Percentiles rank a stretch among this genome's conserved stretches.
phyloP scores from a whole-genome alignment of 2,113 vertebrate species.

The Gallinago paraguaiae region DNA sequence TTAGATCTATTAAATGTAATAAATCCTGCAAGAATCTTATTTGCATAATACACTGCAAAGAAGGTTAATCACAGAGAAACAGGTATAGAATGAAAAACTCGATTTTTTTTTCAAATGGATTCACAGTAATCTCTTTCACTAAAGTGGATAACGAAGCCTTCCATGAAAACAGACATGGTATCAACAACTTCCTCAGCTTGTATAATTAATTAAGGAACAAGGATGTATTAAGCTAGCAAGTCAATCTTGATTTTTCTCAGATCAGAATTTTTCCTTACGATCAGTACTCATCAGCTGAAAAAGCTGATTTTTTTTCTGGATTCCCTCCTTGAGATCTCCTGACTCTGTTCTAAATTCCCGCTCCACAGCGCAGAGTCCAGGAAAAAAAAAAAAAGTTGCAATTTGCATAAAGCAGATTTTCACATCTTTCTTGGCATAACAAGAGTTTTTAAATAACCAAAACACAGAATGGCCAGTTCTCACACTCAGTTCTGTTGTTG shows the following conservation, averaged over 20 bases:
- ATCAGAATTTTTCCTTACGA: neutral
- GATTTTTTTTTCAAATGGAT: neutral
- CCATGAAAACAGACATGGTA: neutral
- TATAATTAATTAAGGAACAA: neutral
- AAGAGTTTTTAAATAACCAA: neutral
- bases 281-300: neutral
- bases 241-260: neutral
- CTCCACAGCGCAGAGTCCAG: neutral
- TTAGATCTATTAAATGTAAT: neutral
- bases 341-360: neutral
- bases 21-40: neutral
- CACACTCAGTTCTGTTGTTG: neutral
- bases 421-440: neutral
- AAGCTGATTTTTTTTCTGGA: neutral
- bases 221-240: neutral
- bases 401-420: neutral
- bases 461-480: neutral
- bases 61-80: constrained; percentile 25
- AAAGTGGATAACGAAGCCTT: neutral
- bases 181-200: neutral
- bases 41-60: constrained; percentile 17
- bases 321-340: neutral
- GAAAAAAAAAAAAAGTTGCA: neutral
- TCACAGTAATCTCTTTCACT: neutral
- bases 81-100: neutral